These are phyloP conservation scores for Rhabdomys pumilio DNA, from an alignment of 2,797 vertebrate genomes.

Conservation along the genomic window DNA sequence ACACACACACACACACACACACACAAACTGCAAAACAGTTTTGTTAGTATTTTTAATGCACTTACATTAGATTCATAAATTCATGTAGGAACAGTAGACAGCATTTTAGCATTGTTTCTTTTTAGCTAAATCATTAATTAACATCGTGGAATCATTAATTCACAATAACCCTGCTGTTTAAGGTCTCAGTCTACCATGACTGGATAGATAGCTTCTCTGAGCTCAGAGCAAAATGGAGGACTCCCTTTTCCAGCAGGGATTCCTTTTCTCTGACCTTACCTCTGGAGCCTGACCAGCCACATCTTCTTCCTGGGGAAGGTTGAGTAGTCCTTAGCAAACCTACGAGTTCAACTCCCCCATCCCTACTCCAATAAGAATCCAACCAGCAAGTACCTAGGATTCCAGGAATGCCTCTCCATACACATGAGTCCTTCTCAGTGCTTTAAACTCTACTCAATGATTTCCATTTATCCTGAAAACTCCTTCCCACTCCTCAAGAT, in stretches of 20 bases:
- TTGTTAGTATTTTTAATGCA: constrained; percentile 46
- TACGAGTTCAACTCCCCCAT: background rate
- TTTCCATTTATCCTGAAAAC: background rate
- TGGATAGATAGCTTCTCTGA: background rate
- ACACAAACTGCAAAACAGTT: background rate
- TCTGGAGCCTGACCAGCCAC: background rate
- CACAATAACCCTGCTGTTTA: background rate
- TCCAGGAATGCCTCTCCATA: background rate
- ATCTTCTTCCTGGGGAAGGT: background rate
- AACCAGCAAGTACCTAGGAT: background rate
- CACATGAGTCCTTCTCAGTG: background rate
- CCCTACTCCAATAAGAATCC: background rate
- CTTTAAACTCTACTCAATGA: background rate
- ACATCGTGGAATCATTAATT: constrained; percentile 24
- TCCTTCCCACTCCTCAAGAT: background rate
- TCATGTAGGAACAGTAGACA: constrained; percentile 3
- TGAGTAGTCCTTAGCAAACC: background rate
- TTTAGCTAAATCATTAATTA: constrained; percentile 45
- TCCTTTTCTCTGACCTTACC: background rate
- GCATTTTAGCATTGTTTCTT: constrained; percentile 1
- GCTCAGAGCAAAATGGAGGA: background rate
- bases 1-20: too few relatives aligned
- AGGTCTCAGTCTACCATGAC: background rate
- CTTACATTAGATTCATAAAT: constrained; percentile 48
- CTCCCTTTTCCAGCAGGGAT: background rate